A percentile compares a stretch with the other conserved stretches of the same genome.
phyloP scores from a whole-genome alignment of 2,113 vertebrate species.

The Ptyas mucosa region DNA sequence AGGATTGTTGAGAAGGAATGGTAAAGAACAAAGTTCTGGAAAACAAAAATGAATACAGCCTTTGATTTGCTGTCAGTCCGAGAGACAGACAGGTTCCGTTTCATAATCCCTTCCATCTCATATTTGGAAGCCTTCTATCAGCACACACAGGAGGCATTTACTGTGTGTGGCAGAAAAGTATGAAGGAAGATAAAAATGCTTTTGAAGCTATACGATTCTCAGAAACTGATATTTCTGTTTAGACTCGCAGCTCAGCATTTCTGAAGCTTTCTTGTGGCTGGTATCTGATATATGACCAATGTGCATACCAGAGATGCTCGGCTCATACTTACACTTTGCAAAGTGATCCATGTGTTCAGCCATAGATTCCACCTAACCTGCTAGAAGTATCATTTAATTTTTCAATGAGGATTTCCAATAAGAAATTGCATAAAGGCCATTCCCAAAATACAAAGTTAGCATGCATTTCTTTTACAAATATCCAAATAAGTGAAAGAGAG shows the following conservation, averaged over 20 bases:
- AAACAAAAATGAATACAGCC: constrained; percentile 12
- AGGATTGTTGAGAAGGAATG: neutral
- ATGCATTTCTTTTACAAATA: neutral
- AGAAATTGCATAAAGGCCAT: neutral
- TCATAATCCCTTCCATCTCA: constrained; percentile 8
- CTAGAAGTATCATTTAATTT: neutral
- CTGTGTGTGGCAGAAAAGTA: neutral
- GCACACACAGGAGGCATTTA: neutral
- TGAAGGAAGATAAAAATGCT: neutral
- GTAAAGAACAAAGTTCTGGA: neutral
- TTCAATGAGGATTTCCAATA: neutral
- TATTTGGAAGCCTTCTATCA: constrained; percentile 9
- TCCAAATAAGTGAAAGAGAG: neutral
- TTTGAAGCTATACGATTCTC: neutral
- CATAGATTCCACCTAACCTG: neutral
- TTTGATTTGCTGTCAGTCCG: constrained; percentile 19
- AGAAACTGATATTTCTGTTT: constrained; percentile 3
- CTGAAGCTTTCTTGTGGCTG: neutral
- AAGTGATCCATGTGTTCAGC: neutral
- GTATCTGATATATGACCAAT: neutral
- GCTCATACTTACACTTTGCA: neutral
- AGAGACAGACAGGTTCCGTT: neutral
- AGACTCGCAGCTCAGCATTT: neutral
- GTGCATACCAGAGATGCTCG: neutral
- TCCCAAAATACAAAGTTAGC: neutral